phyloP scores from a whole-genome alignment of 2,113 vertebrate genomes.

The Oreochromis aureus region DNA sequence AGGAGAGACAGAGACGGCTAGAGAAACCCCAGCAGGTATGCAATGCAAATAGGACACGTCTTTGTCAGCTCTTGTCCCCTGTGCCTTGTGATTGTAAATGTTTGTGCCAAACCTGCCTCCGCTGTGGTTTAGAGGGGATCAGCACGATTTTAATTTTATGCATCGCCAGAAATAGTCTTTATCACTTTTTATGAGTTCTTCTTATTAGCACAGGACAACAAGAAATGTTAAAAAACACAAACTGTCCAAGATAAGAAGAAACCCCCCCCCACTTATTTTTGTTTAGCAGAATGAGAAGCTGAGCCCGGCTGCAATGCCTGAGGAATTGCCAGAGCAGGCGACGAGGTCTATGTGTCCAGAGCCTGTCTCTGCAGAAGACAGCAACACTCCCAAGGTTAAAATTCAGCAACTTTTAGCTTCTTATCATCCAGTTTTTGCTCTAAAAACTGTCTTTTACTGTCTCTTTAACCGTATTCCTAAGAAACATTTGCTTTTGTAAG shows the following conservation, averaged over 20 bases:
- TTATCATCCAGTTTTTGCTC: background rate
- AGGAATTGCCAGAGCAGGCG: constrained; percentile 73
- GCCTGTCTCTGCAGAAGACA: constrained; percentile 75
- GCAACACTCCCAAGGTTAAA: constrained; percentile 74
- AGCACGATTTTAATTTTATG: background rate
- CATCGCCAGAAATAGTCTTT: background rate
- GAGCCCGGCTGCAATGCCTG: constrained; percentile 60
- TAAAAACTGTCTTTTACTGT: background rate
- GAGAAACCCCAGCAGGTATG: constrained; percentile 51
- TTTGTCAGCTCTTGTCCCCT: background rate
- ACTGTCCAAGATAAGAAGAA: background rate
- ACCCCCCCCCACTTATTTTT: background rate
- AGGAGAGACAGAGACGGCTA: constrained; percentile 32
- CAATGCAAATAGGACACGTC: background rate
- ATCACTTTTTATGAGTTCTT: background rate
- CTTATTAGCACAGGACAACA: background rate
- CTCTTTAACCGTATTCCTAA: background rate
- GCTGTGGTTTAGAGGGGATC: background rate
- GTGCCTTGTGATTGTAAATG: background rate
- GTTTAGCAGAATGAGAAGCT: constrained; percentile 35
- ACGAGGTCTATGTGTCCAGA: constrained; percentile 81
- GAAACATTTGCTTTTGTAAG: background rate
- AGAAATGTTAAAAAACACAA: background rate
- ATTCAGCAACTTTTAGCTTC: background rate
- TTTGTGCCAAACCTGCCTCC: background rate